A percentile compares a stretch with the other conserved stretches of the same genome.
phyloP scores from a whole-genome alignment of 2,113 vertebrate genomes.

The Gymnarchus niloticus region DNA sequence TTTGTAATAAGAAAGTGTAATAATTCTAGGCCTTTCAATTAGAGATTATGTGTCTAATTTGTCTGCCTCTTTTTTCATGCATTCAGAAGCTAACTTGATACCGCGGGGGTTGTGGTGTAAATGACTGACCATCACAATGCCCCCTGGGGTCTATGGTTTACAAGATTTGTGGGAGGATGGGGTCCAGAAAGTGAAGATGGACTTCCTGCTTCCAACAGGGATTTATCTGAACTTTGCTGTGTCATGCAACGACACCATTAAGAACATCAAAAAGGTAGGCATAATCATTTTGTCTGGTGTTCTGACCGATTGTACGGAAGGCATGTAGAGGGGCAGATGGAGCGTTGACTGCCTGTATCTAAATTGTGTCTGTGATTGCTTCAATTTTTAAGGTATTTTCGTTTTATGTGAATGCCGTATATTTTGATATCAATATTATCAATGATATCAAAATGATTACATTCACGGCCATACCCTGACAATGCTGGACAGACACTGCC shows the following conservation, averaged over 20 bases:
- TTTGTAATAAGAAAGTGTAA: too few species aligned
- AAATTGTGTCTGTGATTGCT: background rate
- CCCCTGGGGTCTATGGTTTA: constrained; percentile 88
- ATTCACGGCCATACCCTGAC: background rate
- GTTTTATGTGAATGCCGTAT: background rate
- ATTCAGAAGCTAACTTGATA: constrained; percentile 58
- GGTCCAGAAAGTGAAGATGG: constrained; percentile 75
- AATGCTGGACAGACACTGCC: background rate
- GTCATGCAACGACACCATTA: constrained; percentile 80
- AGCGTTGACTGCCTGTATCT: background rate
- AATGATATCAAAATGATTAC: background rate
- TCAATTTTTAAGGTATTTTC: background rate
- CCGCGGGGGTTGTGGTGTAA: too few species aligned
- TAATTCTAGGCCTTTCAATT: background rate
- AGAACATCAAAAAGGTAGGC: constrained; percentile 82
- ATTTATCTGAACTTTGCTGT: constrained; percentile 87
- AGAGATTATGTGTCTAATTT: background rate
- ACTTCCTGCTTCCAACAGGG: constrained; percentile 91
- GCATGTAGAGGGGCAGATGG: too few species aligned
- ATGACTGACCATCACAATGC: constrained; percentile 78
- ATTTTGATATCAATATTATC: background rate
- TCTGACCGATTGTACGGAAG: background rate
- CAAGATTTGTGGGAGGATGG: constrained; percentile 88
- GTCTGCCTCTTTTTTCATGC: background rate
- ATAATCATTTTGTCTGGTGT: background rate